phyloP scores from a whole-genome alignment of 2,113 vertebrate genomes.

The Anolis carolinensis region DNA sequence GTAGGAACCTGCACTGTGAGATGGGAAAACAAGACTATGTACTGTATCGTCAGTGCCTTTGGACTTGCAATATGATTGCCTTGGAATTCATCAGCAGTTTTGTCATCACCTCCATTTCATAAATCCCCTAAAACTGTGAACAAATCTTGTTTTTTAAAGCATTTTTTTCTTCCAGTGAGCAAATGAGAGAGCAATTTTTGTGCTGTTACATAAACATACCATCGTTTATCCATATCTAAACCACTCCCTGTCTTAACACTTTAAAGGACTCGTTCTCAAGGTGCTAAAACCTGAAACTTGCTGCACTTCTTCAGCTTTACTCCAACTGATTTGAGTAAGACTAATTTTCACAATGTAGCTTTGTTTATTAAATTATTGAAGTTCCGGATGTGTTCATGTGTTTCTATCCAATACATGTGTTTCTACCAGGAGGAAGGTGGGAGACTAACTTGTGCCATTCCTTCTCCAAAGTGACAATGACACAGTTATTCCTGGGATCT shows the following conservation, averaged over 20 bases:
- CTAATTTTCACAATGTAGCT: slow-evolving; percentile 74
- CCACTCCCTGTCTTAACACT: slow-evolving; percentile 65
- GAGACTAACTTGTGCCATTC: not conserved
- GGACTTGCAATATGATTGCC: slow-evolving; percentile 85
- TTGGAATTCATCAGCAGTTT: slow-evolving; percentile 25
- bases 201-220: slow-evolving; percentile 36
- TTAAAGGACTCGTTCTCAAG: slow-evolving; percentile 67
- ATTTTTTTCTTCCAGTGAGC: slow-evolving; percentile 31
- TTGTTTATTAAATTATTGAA: slow-evolving; percentile 81
- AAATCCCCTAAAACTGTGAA: slow-evolving; percentile 50
- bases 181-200: slow-evolving; percentile 44
- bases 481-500: not conserved
- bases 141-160: slow-evolving; percentile 46
- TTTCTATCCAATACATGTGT: not conserved
- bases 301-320: slow-evolving; percentile 63
- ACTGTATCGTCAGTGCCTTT: slow-evolving; percentile 91
- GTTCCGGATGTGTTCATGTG: slow-evolving; percentile 44
- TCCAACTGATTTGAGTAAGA: slow-evolving; percentile 58
- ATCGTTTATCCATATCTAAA: slow-evolving; percentile 4
- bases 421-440: not conserved
- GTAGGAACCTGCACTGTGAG: slow-evolving; percentile 90
- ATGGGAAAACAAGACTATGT: slow-evolving; percentile 95
- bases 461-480: not conserved
- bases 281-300: slow-evolving; percentile 73
- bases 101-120: slow-evolving; percentile 41